Evolutionary conservation across 2,888 invertebrate genomes (phyloP).

Genomic region (Erebia palarica): DNA sequence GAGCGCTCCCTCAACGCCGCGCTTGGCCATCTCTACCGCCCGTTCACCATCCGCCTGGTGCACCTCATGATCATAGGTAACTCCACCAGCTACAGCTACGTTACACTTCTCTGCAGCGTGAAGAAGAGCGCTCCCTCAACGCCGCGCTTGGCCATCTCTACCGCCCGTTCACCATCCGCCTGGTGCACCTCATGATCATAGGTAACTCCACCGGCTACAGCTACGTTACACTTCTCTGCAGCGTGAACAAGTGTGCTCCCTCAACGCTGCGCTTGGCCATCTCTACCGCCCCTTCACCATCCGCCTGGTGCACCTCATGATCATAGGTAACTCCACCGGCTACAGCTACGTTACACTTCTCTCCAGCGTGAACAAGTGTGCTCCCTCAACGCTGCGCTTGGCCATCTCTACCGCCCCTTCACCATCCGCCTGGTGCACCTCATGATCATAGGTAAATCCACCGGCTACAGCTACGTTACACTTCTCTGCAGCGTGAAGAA

Average conservation of each 20-base stretch:
- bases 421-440: too few relatives aligned
- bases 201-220: conserved; percentile 64
- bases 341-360: too few relatives aligned
- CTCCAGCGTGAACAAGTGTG: too few relatives aligned
- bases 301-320: conserved; percentile 87
- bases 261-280: conserved; percentile 87
- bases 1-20: conserved; percentile 85
- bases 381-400: too few relatives aligned
- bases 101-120: too few relatives aligned
- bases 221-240: too few relatives aligned
- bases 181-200: conserved; percentile 88
- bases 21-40: conserved; percentile 87
- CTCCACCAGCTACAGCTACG: conserved; percentile 35
- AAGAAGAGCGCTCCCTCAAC: conserved; percentile 86
- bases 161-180: conserved; percentile 88
- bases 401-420: too few relatives aligned
- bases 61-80: conserved; percentile 87
- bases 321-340: conserved; percentile 80
- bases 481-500: too few relatives aligned
- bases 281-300: conserved; percentile 89
- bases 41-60: conserved; percentile 88
- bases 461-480: too few relatives aligned
- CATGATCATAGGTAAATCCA: too few relatives aligned
- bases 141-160: conserved; percentile 87
- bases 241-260: too few relatives aligned